Percentiles rank a stretch among this genome's conserved stretches.
These are phyloP conservation scores for Eptesicus fuscus DNA, from an alignment of 2,113 vertebrate genomes.

Conservation along the genomic window DNA sequence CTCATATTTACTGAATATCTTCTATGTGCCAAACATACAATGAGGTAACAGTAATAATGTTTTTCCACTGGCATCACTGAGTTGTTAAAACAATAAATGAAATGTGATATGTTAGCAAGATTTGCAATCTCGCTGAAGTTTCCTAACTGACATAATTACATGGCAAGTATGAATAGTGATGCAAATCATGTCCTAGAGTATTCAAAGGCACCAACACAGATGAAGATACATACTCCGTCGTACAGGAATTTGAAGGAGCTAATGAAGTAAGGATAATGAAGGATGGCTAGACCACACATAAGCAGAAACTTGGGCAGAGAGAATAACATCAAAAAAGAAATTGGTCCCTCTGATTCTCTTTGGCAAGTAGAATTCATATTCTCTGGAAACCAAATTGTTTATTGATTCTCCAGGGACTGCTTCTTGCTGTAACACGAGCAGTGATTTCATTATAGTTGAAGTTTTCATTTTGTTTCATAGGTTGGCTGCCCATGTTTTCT, in stretches of 20 bases:
- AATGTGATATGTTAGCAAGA: not conserved
- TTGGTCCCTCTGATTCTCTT: conserved; percentile 10
- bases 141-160: not conserved
- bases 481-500: conserved; percentile 38
- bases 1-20: not conserved
- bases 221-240: not conserved
- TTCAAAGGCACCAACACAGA: not conserved
- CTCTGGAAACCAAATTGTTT: conserved; percentile 52
- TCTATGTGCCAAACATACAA: not conserved
- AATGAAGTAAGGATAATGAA: not conserved
- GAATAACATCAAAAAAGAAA: not conserved
- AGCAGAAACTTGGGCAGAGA: not conserved
- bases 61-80: not conserved
- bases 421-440: conserved; percentile 4
- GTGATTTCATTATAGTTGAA: conserved; percentile 52
- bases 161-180: not conserved
- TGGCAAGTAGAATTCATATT: conserved; percentile 41
- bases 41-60: not conserved
- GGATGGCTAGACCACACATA: not conserved
- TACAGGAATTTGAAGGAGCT: not conserved
- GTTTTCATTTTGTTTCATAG: conserved; percentile 44
- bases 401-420: conserved; percentile 47
- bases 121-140: not conserved
- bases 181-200: not conserved
- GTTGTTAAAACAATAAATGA: not conserved